A percentile compares a stretch with the other conserved stretches of the same genome.
Conservation (phyloP, 1,140 invertebrate species). For the Heterodera carotae region DNA sequence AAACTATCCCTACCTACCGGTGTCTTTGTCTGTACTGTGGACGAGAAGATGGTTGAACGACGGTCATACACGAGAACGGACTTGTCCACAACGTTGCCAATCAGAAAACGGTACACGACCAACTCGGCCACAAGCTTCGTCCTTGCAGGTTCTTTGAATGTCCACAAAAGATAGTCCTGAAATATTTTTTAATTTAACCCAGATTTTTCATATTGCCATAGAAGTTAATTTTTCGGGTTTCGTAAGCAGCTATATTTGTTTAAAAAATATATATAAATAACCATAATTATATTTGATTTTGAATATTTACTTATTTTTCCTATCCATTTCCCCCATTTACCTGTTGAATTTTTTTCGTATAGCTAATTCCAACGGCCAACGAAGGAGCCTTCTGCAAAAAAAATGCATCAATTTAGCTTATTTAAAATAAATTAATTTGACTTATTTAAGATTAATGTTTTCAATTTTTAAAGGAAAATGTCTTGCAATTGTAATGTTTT, state of each 20-base stretch:
- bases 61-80: too few relatives aligned
- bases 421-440: too few relatives aligned
- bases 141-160: slow-evolving; percentile 68
- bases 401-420: too few relatives aligned
- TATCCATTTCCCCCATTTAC: slow-evolving; percentile 25
- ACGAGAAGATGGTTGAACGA: too few relatives aligned
- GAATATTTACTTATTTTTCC: too few relatives aligned
- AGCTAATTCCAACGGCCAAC: slow-evolving; percentile 75
- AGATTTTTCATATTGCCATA: slow-evolving; percentile 80
- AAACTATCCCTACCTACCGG: too few relatives aligned
- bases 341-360: slow-evolving; percentile 71
- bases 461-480: too few relatives aligned
- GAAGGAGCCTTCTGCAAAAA: slow-evolving; percentile 82
- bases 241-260: slow-evolving; percentile 46
- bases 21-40: too few relatives aligned
- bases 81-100: slow-evolving; percentile 67
- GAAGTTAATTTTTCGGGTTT: slow-evolving; percentile 72
- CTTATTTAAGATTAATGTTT: too few relatives aligned
- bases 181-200: slow-evolving; percentile 69
- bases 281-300: neutral
- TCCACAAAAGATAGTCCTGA: slow-evolving; percentile 80
- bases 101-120: slow-evolving; percentile 88
- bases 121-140: slow-evolving; percentile 80
- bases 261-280: too few relatives aligned
- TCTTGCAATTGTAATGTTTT: too few relatives aligned